Evolutionary conservation across 1,140 invertebrate genomes (phyloP).

Genomic region (Drosophila arawakana): DNA sequence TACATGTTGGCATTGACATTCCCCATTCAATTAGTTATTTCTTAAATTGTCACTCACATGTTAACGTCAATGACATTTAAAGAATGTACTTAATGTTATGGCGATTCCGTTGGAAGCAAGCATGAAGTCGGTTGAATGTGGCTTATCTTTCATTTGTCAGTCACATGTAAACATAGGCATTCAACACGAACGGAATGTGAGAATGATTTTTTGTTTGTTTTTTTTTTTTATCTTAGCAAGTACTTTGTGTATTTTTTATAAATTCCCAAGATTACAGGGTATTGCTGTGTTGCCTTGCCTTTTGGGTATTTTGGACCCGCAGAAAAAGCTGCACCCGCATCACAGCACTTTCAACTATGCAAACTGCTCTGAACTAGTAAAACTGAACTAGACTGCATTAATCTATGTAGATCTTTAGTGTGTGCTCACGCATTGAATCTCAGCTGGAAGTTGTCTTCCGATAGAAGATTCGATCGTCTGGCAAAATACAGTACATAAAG

Average conservation of each 20-base stretch:
- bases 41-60: slow-evolving; percentile 8
- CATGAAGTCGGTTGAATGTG: neutral
- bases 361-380: neutral
- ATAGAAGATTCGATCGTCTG: slow-evolving; percentile 37
- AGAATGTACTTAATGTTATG: slow-evolving; percentile 4
- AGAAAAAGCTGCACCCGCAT: slow-evolving; percentile 36
- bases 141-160: slow-evolving; percentile 15
- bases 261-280: neutral
- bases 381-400: slow-evolving; percentile 23
- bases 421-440: slow-evolving; percentile 22
- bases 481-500: slow-evolving; percentile 9
- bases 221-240: neutral
- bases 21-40: slow-evolving; percentile 1
- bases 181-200: neutral
- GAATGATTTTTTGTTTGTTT: neutral
- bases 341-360: neutral
- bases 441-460: slow-evolving; percentile 15
- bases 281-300: neutral
- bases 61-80: neutral
- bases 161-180: slow-evolving; percentile 16
- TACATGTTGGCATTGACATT: neutral
- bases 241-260: neutral
- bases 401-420: slow-evolving; percentile 36
- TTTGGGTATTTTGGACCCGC: neutral
- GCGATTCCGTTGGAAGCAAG: neutral